Base-by-base conservation (phyloP, 1,140 invertebrate species). In the Procambarus virginalis region DNA sequence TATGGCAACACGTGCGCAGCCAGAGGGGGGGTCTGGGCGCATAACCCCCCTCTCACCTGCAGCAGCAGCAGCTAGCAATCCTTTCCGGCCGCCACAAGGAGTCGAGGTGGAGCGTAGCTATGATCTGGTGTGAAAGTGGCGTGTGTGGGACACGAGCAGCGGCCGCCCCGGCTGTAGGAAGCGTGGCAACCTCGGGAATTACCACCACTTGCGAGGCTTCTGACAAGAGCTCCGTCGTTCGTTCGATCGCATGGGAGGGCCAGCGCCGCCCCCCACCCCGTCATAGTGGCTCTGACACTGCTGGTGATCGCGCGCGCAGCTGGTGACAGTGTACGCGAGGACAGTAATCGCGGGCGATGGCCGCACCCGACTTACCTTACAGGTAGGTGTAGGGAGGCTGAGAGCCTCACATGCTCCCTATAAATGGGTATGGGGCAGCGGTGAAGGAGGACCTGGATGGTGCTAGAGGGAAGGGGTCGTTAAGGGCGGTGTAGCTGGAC, bases 1-100 rank as follows among this genome's bases (percentile, higher is more conserved):
- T 73, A 84, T 84, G 81, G 81, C 81, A 73, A 84, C 81, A 73
- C 60, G 81, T 84, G 81, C 81, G 81, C 81, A 73, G 81, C 34
- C 12, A 68, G 51, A 58, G 81, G 22, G 80, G 64, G 46, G 22
- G 34, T 5, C 22, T 8, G 60, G 81, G 60, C 12, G 60, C 81
- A 12, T 12, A 14, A 34, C 68, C 10, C 12, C 75, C 75, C 75
- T 17, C 75, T 9, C 75, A 12, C 51, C 51, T 79, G 78, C 51
- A 10, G 51, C 51, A 55, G 12, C 46, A 48, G 45, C 46, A n/a
- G 78, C 48, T 4, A 14, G 20, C 20, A n/a, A n/a, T 51, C 34
- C 79, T 51, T 60, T 22, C 34, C 20, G 51, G 20, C 51, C 79
- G 51, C n/a, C 79, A 81, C n/a, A 58, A 58, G 79, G 79, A 81